Base-by-base conservation (phyloP, 2,113 vertebrate species). In the Chionis minor region DNA sequence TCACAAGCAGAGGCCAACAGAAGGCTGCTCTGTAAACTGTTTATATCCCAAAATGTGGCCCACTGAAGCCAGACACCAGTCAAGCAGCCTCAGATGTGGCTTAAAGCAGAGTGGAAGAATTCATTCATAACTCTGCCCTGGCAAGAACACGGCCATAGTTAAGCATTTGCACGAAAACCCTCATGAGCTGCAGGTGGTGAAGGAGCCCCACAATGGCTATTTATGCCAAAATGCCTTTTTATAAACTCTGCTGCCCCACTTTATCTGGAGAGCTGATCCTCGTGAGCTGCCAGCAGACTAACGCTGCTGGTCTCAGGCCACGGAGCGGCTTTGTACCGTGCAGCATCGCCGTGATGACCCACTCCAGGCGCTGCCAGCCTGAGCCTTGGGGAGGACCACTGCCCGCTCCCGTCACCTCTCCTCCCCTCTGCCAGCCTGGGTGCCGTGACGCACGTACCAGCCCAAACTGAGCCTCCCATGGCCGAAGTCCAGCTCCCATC, bases 131-230 rank as follows among this genome's bases (percentile, higher is more conserved):
- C 54, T 52, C 65, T 5, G 1, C 26, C 52, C 73, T 56, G 93
- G 72, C 77, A 82, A 59, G 81, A 69, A 26, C 63, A 42, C 0
- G 1, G 86, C 54, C 47, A 58, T 10, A 58, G n/a, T 56, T 69
- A 32, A 52, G 51, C 13, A 6, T 44, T 74, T 77, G 52, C 32
- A 55, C 4, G 0, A 74, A 74, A 67, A 10, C 24, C 54, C 30
- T 74, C 0, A 0, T 1, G 9, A 6, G 0, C 47, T 2, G 3
- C 14, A 21, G 52, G 61, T 92, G 77, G 47, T 4, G 1, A 62
- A 85, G 73, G 44, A 91, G 15, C 47, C 62, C 0, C 0, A 22
- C 35, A 69, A 15, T 14, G 30, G 51, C 66, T 55, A 33, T 49
- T 80, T 49, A 13, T 47, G 44, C 40, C 62, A 55, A 90, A 77